A percentile compares a stretch with the other conserved stretches of the same genome.
These are phyloP conservation scores for Cyprinodon tularosa DNA, from an alignment of 2,113 vertebrate genomes.

Conservation along the genomic window DNA sequence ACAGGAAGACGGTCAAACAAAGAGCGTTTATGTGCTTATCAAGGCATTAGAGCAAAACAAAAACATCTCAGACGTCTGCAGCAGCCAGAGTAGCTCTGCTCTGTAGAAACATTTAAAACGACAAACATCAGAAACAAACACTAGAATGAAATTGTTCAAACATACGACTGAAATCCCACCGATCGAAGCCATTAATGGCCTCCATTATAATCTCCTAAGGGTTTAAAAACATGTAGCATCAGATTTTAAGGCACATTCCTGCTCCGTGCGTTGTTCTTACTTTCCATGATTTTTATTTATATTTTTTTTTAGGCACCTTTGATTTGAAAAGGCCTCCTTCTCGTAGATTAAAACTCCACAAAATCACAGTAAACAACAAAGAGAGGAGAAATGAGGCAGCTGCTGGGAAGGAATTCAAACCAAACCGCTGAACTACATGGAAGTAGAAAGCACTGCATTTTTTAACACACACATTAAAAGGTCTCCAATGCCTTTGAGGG, in stretches of 20 bases:
- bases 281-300: background rate
- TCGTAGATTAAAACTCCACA: background rate
- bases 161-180: background rate
- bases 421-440: background rate
- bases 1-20: background rate
- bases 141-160: background rate
- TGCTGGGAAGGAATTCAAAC: background rate
- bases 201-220: no score
- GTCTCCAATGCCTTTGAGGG: background rate
- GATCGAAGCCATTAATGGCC: no score
- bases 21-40: background rate
- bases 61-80: background rate
- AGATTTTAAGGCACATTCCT: constrained; percentile 53
- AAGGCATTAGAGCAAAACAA: constrained; percentile 14
- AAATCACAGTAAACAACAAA: background rate
- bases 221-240: background rate
- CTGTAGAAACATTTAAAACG: background rate
- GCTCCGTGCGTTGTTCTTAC: background rate
- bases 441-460: no score
- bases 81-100: background rate
- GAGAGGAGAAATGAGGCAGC: background rate
- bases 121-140: background rate
- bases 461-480: no score
- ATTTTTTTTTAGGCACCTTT: background rate
- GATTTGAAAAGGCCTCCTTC: background rate